Evolutionary conservation across 2,113 vertebrate genomes (phyloP).

Genomic region (Gasterosteus aculeatus): DNA sequence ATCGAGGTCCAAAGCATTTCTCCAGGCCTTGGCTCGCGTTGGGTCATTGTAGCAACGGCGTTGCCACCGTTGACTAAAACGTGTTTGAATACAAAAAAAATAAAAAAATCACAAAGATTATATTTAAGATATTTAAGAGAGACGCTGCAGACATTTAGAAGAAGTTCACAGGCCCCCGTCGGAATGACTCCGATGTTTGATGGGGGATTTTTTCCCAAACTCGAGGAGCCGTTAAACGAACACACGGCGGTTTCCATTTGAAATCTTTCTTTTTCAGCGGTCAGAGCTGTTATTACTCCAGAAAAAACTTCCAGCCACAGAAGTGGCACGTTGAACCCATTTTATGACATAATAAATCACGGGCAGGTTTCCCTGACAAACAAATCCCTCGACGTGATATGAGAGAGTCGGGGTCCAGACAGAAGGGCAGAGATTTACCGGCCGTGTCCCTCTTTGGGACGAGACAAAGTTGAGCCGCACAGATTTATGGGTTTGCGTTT

Average conservation of each 20-base stretch:
- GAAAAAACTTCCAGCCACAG: conserved; percentile 58
- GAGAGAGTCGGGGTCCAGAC: conserved; percentile 62
- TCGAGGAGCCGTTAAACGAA: conserved; percentile 35
- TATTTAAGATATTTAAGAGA: conserved; percentile 63
- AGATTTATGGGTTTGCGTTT: conserved; percentile 69
- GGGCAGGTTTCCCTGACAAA: conserved; percentile 72
- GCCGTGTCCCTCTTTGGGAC: conserved; percentile 53
- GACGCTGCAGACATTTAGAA: conserved; percentile 69
- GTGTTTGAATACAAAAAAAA: conserved; percentile 73
- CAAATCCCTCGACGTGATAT: conserved; percentile 70
- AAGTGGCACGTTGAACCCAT: conserved; percentile 66
- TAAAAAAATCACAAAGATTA: conserved; percentile 57
- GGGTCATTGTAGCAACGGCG: conserved; percentile 48
- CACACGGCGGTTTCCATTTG: conserved; percentile 31
- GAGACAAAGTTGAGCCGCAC: conserved; percentile 65
- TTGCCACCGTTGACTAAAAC: conserved; percentile 57
- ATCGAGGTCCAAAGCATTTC: conserved; percentile 60
- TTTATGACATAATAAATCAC: conserved; percentile 76
- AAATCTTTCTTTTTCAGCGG: conserved; percentile 49
- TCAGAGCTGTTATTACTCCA: conserved; percentile 53
- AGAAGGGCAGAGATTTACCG: conserved; percentile 72
- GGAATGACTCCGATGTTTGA: conserved; percentile 44
- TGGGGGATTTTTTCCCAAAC: conserved; percentile 43
- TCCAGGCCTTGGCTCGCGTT: conserved; percentile 56
- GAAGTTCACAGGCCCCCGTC: conserved; percentile 40